A percentile compares a stretch with the other conserved stretches of the same genome.
Conservation (phyloP, 1,140 invertebrate genomes). For the Sycophaga agraensis region DNA sequence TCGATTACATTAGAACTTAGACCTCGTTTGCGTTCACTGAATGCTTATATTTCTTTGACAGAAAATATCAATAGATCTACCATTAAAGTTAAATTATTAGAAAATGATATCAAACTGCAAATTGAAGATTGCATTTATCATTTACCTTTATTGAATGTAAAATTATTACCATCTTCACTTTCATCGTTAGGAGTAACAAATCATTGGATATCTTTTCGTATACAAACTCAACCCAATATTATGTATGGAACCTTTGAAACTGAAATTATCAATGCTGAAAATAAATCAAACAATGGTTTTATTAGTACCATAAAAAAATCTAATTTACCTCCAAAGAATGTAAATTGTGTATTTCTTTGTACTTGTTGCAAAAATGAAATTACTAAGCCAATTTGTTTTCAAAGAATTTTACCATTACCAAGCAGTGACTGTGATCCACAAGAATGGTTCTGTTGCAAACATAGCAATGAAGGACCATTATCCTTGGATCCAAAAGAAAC, state of each 20-base stretch:
- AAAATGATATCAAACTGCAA: conserved; percentile 39
- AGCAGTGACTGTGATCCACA: conserved; percentile 44
- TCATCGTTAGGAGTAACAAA: conserved; percentile 42
- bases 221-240: conserved; percentile 45
- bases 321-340: conserved; percentile 32
- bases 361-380: conserved; percentile 43
- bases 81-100: conserved; percentile 40
- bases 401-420: conserved; percentile 47
- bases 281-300: conserved; percentile 23
- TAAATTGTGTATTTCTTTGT: conserved; percentile 35
- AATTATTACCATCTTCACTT: conserved; percentile 45
- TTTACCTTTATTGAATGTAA: conserved; percentile 37
- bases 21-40: conserved; percentile 44
- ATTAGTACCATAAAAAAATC: conserved; percentile 21
- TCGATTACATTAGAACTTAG: conserved; percentile 49
- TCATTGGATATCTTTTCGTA: conserved; percentile 50
- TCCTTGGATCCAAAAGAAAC: conserved; percentile 38
- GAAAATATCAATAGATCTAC: conserved; percentile 30
- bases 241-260: conserved; percentile 45
- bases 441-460: conserved; percentile 53
- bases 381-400: conserved; percentile 39
- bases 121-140: conserved; percentile 34
- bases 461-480: conserved; percentile 31
- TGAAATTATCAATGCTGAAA: conserved; percentile 41
- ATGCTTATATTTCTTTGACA: conserved; percentile 43